Conservation (phyloP, 2,888 invertebrate species). For the Bibio marci region DNA sequence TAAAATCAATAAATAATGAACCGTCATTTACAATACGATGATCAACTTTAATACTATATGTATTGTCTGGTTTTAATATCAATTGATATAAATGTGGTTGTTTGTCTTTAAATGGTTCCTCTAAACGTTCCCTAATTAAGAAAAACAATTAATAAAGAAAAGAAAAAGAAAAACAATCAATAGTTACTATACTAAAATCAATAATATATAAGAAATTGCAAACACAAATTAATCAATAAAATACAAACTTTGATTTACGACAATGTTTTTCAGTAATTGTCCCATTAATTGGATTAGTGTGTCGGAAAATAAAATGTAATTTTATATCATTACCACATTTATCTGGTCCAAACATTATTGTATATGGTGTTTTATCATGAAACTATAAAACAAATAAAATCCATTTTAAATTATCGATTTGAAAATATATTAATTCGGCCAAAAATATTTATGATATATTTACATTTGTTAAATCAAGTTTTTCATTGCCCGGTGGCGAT, state of each 20-base stretch:
- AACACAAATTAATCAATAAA: neutral
- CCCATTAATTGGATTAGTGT: slow-evolving; percentile 85
- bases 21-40: slow-evolving; percentile 71
- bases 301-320: slow-evolving; percentile 84
- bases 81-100: slow-evolving; percentile 77
- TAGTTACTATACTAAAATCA: slow-evolving; percentile 10
- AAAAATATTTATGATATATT: slow-evolving; percentile 3
- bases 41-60: slow-evolving; percentile 68
- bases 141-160: slow-evolving; percentile 5
- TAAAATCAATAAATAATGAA: slow-evolving; percentile 73
- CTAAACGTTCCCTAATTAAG: slow-evolving; percentile 45
- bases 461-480: slow-evolving; percentile 50
- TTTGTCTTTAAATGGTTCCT: slow-evolving; percentile 82
- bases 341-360: slow-evolving; percentile 99
- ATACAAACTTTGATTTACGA: slow-evolving; percentile 61
- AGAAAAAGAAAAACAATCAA: slow-evolving; percentile 4
- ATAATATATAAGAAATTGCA: neutral
- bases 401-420: slow-evolving; percentile 1
- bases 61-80: slow-evolving; percentile 60
- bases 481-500: slow-evolving; percentile 46
- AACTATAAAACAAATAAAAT: slow-evolving; percentile 32
- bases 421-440: neutral
- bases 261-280: slow-evolving; percentile 88
- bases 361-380: slow-evolving; percentile 91
- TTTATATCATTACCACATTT: slow-evolving; percentile 96